Conservation (phyloP, 1,140 invertebrate species). For the Campodea augens region DNA sequence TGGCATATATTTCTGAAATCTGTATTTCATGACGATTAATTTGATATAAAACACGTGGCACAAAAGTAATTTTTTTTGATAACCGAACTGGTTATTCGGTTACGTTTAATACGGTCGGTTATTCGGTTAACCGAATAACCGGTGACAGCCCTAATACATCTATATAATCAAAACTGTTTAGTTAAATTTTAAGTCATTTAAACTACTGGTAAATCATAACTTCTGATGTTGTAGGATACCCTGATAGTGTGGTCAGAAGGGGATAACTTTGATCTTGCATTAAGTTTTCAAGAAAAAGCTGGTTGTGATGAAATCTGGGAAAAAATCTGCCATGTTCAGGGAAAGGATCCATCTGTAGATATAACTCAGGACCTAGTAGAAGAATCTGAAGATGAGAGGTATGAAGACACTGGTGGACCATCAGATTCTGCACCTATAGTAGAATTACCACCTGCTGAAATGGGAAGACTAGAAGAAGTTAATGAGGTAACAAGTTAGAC, state of each 20-base stretch:
- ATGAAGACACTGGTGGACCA: slow-evolving; percentile 93
- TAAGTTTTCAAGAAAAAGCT: slow-evolving; percentile 99
- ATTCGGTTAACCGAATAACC: no score
- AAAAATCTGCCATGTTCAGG: slow-evolving; percentile 96
- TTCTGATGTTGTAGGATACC: no score
- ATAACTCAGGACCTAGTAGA: slow-evolving; percentile 95
- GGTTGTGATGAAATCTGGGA: slow-evolving; percentile 99
- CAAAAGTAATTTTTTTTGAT: no score
- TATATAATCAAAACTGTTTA: no score
- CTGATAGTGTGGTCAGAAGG: slow-evolving; percentile 99
- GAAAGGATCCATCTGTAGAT: slow-evolving; percentile 93
- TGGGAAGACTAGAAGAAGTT: slow-evolving; percentile 82
- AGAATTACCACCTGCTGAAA: slow-evolving; percentile 82
- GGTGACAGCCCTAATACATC: no score
- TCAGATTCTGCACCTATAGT: slow-evolving; percentile 77
- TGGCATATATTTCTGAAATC: no score
- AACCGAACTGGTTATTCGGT: no score
- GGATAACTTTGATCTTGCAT: slow-evolving; percentile 94
- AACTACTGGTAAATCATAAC: no score
- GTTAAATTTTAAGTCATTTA: no score
- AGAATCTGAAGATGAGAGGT: slow-evolving; percentile 93
- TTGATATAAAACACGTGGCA: no score
- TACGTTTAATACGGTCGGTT: no score
- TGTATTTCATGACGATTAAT: no score
- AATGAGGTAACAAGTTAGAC: slow-evolving; percentile 42